Conservation (phyloP, 37 sponge, comb jelly and placozoan genomes). For the Corticium candelabrum region DNA sequence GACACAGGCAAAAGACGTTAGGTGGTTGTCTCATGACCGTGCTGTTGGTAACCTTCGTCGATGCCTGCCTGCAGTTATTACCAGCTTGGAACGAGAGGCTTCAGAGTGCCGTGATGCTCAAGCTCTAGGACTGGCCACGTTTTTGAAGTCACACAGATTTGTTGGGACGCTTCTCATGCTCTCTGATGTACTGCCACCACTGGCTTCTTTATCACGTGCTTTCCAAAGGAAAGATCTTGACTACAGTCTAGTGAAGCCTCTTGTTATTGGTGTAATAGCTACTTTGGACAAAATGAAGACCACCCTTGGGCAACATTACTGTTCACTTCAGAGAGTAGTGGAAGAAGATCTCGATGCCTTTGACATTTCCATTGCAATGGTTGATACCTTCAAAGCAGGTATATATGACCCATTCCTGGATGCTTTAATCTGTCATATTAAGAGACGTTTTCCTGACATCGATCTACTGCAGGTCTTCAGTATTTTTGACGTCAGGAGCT, state of each 20-base stretch:
- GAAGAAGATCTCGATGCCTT: too few species aligned
- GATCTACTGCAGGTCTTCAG: too few species aligned
- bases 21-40: constrained; percentile 34
- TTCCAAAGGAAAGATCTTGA: constrained; percentile 15
- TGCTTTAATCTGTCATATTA: not conserved
- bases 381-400: too few species aligned
- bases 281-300: not conserved
- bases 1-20: constrained; percentile 18
- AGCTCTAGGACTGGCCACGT: constrained; percentile 22
- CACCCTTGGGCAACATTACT: constrained; percentile 13
- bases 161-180: constrained; percentile 14
- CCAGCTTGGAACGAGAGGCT: constrained; percentile 18
- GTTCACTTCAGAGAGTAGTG: not conserved
- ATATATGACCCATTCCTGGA: not conserved
- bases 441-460: not conserved
- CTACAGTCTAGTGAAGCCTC: constrained; percentile 7
- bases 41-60: constrained; percentile 21
- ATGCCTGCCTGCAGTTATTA: constrained; percentile 12
- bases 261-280: not conserved
- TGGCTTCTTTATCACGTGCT: constrained; percentile 10
- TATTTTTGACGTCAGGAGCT: too few species aligned
- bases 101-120: constrained; percentile 27
- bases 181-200: not conserved
- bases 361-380: too few species aligned
- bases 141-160: constrained; percentile 11